Evolutionary conservation across 2,888 invertebrate genomes (phyloP), one percentile per base, ranked within the genome.

Genomic region (Pyrochroa serraticornis): DNA sequence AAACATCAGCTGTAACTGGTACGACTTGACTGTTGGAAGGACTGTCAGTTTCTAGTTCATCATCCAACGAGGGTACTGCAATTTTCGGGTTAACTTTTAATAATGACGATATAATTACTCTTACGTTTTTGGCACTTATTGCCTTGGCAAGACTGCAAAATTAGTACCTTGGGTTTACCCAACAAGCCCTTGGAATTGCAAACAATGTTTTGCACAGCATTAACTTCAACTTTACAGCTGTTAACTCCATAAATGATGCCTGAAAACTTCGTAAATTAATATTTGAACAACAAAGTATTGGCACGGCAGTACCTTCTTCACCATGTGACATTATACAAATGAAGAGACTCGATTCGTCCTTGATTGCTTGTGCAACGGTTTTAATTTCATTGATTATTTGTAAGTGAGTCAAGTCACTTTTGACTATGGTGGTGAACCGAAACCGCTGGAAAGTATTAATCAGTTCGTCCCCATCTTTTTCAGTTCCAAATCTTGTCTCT

Each of bases 131-230:
- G 75, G 35, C 73, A 73, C 36, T 66, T 52, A 2, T 63, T 70
- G 31, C 82, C 83, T 71, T 85, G 86, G 58, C 86, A 86, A 0
- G 85, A 83, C 72, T 86, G 85, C 36, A 85, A 76, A 43, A 86
- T 80, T 0, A 85, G 69, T 48, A 85, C 68, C 75, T 85, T 86
- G 8, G 84, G 83, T 67, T 83, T 83, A 1, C 78, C 75, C 1
- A 69, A 61, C 12, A 85, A 73, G 44, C 68, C 63, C 9, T 34
- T 37, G 34, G 63, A 62, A 41, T 77, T 75, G 36, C 81, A 79
- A 45, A 85, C 72, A 6, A 72, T 63, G n/a, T 69, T 57, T 63
- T 75, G 77, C 7, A 86, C 81, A n/a, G 74, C 73, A 0, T 73
- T 69, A 6, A 82, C 77, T 58, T 77, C 66, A 1, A 85, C 73